Percentiles rank a stretch among this genome's conserved stretches.
phyloP scores from a whole-genome alignment of 2,888 invertebrate genomes.

The Archips xylosteana region DNA sequence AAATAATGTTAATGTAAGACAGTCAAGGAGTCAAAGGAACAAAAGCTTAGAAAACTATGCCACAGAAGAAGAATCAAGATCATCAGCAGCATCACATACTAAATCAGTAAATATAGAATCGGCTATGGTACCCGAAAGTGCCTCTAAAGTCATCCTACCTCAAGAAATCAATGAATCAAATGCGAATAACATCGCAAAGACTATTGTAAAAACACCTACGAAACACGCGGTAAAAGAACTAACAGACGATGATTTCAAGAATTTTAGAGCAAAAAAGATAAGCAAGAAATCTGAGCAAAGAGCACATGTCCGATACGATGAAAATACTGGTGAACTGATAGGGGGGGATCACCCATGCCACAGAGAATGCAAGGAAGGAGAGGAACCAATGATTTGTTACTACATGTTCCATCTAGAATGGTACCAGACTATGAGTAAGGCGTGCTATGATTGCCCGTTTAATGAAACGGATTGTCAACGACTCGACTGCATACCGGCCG shows the following conservation, averaged over 20 bases:
- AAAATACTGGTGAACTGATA: constrained; percentile 75
- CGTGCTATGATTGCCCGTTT: constrained; percentile 93
- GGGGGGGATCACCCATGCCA: constrained; percentile 86
- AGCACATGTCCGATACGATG: constrained; percentile 73
- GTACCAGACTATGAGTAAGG: constrained; percentile 95
- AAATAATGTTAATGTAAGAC: constrained; percentile 44
- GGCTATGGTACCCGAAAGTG: constrained; percentile 63
- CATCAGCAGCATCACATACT: constrained; percentile 50
- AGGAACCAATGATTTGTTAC: constrained; percentile 88
- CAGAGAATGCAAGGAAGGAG: constrained; percentile 87
- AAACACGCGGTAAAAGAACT: constrained; percentile 56
- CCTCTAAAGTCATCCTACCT: constrained; percentile 70
- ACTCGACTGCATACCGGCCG: constrained; percentile 93
- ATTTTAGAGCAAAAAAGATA: constrained; percentile 51
- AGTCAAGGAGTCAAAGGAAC: constrained; percentile 45
- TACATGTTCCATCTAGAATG: constrained; percentile 92
- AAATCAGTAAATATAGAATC: constrained; percentile 54
- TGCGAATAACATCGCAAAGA: constrained; percentile 56
- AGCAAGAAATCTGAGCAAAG: constrained; percentile 64
- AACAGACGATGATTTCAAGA: constrained; percentile 50
- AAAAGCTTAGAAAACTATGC: constrained; percentile 51
- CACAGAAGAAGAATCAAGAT: constrained; percentile 44
- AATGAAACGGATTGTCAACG: constrained; percentile 90
- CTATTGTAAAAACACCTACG: constrained; percentile 46
- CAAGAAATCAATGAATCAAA: constrained; percentile 57